Base-by-base conservation (phyloP, 2,113 vertebrate species). In the Spermophilus dauricus region DNA sequence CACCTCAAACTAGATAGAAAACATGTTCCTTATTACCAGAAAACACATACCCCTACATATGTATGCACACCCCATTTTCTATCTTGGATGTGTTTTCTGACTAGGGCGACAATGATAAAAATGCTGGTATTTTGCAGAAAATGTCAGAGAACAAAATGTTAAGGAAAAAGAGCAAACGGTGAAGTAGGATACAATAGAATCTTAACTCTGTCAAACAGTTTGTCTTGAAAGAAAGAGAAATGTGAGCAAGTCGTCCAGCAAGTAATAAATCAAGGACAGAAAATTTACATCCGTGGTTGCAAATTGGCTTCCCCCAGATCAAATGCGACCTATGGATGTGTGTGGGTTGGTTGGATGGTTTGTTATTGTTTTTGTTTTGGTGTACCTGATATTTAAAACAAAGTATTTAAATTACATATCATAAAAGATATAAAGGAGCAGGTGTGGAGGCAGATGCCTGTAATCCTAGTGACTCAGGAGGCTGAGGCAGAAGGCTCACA, bases 121-220 rank as follows among this genome's bases (percentile, higher is more conserved):
- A 91, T 81, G 58, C 34, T 82, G 37, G 12, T 73, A 87, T 90
- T 96, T 77, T 77, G n/a, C 70, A 95, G 86, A 89, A 96, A 84
- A 89, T 89, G 53, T 92, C 86, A 89, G 24, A 94, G 84, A 84
- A 93, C 70, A 89, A 76, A 89, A 63, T 37, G 78, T 96, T 82
- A 90, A 95, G 81, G 13, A 39, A 85, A 89, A 94, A 77, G 56
- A 95, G 48, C 28, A 90, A 87, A 89, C 37, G 20, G 78, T n/a
- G 53, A 91, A 67, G 73, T 61, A 92, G 73, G 22, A 69, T 90
- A 24, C 26, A 53, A 30, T 30, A 58, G 67, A 51, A 51, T 78
- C 51, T 42, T 45, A 77, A 95, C 20, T 58, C 76, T 32, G 8
- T 86, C 56, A 58, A 24, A 58, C 8, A 24, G 20, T 75, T 73